Conservation (phyloP, 1,140 invertebrate genomes). For the Liolophura sinensis region DNA sequence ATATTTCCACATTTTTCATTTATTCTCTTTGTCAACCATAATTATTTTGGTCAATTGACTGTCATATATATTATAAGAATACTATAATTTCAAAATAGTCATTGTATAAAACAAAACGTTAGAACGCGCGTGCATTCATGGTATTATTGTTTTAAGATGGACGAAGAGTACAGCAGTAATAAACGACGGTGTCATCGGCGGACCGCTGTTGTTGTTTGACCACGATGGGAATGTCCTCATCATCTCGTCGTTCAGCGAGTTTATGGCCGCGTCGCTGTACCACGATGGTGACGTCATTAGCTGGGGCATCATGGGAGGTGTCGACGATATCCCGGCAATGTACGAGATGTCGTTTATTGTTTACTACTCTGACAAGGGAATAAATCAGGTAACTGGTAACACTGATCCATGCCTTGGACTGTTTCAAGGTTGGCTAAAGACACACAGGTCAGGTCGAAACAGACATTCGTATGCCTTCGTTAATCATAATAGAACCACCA, state of each 20-base stretch:
- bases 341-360: constrained; percentile 23
- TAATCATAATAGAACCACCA: no score
- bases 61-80: no score
- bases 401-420: not conserved
- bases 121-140: no score
- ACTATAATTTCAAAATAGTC: no score
- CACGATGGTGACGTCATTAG: constrained; percentile 14
- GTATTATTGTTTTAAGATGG: not conserved
- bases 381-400: constrained; percentile 24
- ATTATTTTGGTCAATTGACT: no score
- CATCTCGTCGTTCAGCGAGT: constrained; percentile 34
- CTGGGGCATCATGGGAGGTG: constrained; percentile 42
- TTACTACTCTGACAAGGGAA: constrained; percentile 24
- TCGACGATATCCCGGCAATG: constrained; percentile 21
- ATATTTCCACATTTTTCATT: no score
- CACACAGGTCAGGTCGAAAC: no score
- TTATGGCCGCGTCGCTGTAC: constrained; percentile 35
- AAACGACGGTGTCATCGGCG: constrained; percentile 26
- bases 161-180: constrained; percentile 1
- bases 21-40: no score
- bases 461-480: no score
- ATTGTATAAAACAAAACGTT: no score
- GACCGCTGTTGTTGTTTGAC: constrained; percentile 41
- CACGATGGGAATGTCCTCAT: constrained; percentile 23
- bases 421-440: not conserved